Evolutionary conservation across 2,888 invertebrate genomes (phyloP).

Genomic region (Liodrosophila aerea): DNA sequence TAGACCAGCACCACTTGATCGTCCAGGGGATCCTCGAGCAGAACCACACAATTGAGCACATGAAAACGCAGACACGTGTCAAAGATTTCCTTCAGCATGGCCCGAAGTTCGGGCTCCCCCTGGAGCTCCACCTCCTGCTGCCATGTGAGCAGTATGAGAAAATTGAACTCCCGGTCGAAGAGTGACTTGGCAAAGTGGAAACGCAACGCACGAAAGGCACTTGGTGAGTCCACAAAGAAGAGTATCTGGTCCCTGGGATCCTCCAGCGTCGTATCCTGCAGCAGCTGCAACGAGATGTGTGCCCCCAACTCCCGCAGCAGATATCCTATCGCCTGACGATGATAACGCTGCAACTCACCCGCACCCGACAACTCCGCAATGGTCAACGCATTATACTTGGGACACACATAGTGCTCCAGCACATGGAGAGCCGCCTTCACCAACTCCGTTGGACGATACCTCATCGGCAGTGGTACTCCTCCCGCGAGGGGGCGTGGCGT

Average conservation of each 20-base stretch:
- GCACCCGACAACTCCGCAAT: slow-evolving; percentile 53
- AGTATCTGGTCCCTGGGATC: slow-evolving; percentile 57
- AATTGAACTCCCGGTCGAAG: slow-evolving; percentile 65
- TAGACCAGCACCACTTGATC: slow-evolving; percentile 46
- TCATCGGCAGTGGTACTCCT: background rate
- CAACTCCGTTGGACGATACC: slow-evolving; percentile 22
- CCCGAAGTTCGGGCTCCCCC: background rate
- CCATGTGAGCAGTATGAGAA: slow-evolving; percentile 67
- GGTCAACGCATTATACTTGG: slow-evolving; percentile 53
- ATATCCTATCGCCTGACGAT: slow-evolving; percentile 40
- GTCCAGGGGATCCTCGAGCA: slow-evolving; percentile 35
- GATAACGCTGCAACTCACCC: background rate
- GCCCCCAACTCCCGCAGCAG: slow-evolving; percentile 45
- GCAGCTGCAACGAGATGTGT: slow-evolving; percentile 58
- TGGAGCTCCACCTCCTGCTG: background rate
- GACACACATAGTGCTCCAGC: slow-evolving; percentile 51
- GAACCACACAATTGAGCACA: slow-evolving; percentile 70
- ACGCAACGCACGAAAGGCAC: slow-evolving; percentile 58
- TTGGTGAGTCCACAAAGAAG: slow-evolving; percentile 65
- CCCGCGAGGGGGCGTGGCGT: background rate
- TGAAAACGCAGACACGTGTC: slow-evolving; percentile 39
- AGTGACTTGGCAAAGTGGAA: slow-evolving; percentile 44
- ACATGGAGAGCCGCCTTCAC: slow-evolving; percentile 50
- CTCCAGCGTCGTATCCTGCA: slow-evolving; percentile 39
- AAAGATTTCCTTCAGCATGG: slow-evolving; percentile 56